phyloP scores from a whole-genome alignment of 37 sponge, comb jelly and placozoan species.

The Chondrilla cf. caribensis region DNA sequence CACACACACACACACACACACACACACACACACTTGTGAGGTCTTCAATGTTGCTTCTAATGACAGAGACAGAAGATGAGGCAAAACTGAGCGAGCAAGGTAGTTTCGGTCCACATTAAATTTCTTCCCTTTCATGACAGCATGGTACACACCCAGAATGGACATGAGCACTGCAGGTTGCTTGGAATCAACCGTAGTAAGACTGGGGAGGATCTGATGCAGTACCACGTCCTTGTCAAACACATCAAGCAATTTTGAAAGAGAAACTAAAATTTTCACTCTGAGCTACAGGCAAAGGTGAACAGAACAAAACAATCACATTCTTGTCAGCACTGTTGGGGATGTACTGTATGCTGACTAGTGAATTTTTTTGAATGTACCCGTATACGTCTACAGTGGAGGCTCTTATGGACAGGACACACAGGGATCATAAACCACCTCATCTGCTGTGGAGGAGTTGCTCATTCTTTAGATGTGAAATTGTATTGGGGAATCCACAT shows the following conservation, averaged over 20 bases:
- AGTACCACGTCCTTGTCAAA: constrained; percentile 72
- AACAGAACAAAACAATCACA: too few relatives aligned
- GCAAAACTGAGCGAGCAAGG: constrained; percentile 53
- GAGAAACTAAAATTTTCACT: constrained; percentile 67
- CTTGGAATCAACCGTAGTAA: constrained; percentile 49
- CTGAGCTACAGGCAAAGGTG: constrained; percentile 32
- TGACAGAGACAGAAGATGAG: constrained; percentile 66
- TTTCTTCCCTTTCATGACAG: constrained; percentile 46
- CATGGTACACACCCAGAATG: constrained; percentile 71
- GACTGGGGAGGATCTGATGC: constrained; percentile 57
- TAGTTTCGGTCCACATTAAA: constrained; percentile 57
- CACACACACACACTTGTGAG: constrained; percentile 37
- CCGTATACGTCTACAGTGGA: too few relatives aligned
- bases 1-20: background rate
- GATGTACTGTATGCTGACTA: too few relatives aligned
- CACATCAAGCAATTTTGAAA: constrained; percentile 64
- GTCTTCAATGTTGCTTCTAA: constrained; percentile 61
- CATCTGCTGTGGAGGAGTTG: too few relatives aligned
- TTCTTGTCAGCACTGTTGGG: background rate
- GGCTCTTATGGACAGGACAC: too few relatives aligned
- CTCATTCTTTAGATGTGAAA: too few relatives aligned
- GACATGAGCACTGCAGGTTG: constrained; percentile 89
- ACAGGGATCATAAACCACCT: too few relatives aligned
- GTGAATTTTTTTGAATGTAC: too few relatives aligned
- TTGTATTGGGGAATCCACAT: too few relatives aligned